phyloP scores from a whole-genome alignment of 2,113 vertebrate species.

The Lagopus muta region DNA sequence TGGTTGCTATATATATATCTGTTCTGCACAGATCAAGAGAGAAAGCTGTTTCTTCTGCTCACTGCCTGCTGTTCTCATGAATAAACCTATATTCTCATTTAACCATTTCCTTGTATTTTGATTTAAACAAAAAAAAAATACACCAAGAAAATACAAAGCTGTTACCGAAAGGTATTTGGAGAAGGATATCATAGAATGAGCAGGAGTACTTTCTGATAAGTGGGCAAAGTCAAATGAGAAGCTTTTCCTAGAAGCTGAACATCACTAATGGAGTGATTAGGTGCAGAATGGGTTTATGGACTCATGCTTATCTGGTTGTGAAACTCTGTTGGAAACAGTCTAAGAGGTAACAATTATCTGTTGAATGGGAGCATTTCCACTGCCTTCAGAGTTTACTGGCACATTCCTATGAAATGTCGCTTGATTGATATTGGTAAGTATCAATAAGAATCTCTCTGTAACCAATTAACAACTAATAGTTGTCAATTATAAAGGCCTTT shows the following conservation, averaged over 20 bases:
- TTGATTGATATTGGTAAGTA: background rate
- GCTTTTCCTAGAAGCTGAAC: background rate
- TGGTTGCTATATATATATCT: conserved; percentile 5
- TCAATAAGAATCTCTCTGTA: background rate
- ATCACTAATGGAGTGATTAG: background rate
- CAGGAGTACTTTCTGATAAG: background rate
- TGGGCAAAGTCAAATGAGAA: background rate
- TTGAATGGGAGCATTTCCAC: background rate
- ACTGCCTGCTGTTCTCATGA: conserved; percentile 39
- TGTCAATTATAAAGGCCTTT: background rate
- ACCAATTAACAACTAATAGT: background rate
- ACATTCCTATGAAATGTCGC: background rate
- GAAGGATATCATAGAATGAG: background rate
- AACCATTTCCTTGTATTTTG: conserved; percentile 6
- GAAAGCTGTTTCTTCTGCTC: conserved; percentile 21
- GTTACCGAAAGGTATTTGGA: background rate
- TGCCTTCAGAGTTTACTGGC: background rate
- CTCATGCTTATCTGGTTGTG: background rate
- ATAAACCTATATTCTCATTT: conserved; percentile 7
- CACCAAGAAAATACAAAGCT: background rate
- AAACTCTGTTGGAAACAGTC: background rate
- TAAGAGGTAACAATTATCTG: background rate
- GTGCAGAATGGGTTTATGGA: background rate
- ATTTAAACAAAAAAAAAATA: background rate
- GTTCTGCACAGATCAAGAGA: conserved; percentile 40